Percentiles rank a stretch among this genome's conserved stretches.
Evolutionary conservation across 2,888 invertebrate genomes (phyloP).

Genomic region (Mimas tiliae): DNA sequence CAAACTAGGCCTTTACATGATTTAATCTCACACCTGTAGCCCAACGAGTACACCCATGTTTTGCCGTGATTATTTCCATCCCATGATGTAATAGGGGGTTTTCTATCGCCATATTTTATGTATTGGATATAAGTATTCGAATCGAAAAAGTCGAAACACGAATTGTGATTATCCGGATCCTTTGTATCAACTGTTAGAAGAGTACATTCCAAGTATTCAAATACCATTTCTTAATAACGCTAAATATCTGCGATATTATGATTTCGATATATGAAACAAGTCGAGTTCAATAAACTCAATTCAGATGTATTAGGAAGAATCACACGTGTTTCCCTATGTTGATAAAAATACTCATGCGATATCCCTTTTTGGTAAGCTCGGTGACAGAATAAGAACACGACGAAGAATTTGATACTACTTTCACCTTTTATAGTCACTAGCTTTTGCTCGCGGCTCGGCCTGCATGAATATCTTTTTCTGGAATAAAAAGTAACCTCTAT

Average conservation of each 20-base stretch:
- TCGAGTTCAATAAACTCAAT: constrained; percentile 9
- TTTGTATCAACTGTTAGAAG: background rate
- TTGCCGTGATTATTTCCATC: too few relatives aligned
- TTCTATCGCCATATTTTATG: too few relatives aligned
- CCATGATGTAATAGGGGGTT: too few relatives aligned
- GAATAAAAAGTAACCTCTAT: too few relatives aligned
- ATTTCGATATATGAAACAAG: too few relatives aligned
- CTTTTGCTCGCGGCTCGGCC: too few relatives aligned
- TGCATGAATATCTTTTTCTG: background rate
- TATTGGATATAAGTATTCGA: too few relatives aligned
- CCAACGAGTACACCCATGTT: too few relatives aligned
- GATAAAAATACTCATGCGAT: constrained; percentile 11
- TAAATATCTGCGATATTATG: background rate
- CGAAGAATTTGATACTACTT: background rate
- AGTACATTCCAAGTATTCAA: background rate
- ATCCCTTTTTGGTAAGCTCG: background rate
- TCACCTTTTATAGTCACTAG: background rate
- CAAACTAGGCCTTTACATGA: too few relatives aligned
- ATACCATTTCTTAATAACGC: background rate
- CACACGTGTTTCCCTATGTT: constrained; percentile 8
- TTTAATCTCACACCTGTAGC: too few relatives aligned
- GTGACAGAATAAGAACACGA: background rate
- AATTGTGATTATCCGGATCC: too few relatives aligned
- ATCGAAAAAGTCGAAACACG: too few relatives aligned
- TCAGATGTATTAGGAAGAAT: background rate